These are phyloP conservation scores for Lipotes vexillifer DNA, from an alignment of 2,113 vertebrate genomes.

Conservation along the genomic window DNA sequence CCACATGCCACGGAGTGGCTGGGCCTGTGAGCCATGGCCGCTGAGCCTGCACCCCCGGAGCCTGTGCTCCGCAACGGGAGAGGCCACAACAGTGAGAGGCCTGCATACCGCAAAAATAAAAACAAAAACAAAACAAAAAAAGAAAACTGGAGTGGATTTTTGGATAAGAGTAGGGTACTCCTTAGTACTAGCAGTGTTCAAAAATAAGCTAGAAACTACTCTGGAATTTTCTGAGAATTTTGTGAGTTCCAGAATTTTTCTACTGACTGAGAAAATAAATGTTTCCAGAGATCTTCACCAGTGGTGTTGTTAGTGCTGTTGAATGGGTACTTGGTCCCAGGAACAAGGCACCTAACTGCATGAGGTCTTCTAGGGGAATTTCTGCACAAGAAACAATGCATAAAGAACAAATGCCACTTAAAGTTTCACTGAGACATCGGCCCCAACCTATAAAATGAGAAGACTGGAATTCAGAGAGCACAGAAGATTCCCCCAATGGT, in stretches of 20 bases:
- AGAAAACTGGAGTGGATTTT: neutral
- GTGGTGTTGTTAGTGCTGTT: accelerated
- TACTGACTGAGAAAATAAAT: neutral
- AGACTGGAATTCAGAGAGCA: accelerated
- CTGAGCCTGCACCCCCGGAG: too few relatives aligned
- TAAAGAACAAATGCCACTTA: neutral
- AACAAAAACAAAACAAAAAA: too few relatives aligned
- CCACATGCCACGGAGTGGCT: too few relatives aligned
- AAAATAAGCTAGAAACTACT: neutral
- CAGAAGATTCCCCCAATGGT: accelerated
- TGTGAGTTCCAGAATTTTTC: neutral
- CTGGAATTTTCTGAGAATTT: neutral
- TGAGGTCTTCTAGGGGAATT: neutral
- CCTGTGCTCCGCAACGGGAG: too few relatives aligned
- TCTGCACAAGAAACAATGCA: neutral
- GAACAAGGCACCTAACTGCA: accelerated
- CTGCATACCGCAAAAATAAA: too few relatives aligned
- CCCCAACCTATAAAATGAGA: neutral
- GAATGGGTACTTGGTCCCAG: too few relatives aligned
- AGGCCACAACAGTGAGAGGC: too few relatives aligned
- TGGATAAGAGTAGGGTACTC: neutral
- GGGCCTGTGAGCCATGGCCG: too few relatives aligned
- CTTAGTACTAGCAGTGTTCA: neutral
- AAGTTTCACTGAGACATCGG: too few relatives aligned
- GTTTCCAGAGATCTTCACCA: neutral